Evolutionary conservation across 2,113 vertebrate species (phyloP), one percentile per base, ranked within the genome.

Genomic region (Otus sunia): DNA sequence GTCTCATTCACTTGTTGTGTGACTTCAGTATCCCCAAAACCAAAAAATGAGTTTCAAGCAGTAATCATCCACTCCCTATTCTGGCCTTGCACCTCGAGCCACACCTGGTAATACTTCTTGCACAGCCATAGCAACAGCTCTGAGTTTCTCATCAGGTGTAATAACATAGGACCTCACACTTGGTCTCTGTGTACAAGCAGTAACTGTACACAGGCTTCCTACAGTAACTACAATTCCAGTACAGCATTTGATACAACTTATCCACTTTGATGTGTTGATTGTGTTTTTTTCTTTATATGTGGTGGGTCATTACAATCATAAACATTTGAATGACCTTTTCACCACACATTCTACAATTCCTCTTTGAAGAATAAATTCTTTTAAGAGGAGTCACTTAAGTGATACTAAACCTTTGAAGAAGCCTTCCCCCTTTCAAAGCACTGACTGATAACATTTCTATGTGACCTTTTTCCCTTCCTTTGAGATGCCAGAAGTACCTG

Each of bases 321-420:
- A 90, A 49, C 29, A 81, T 63, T 47, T 77, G 15, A 85, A 62
- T 34, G 55, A 63, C 34, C 9, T 88, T 84, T 92, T 71, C 37
- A 72, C 19, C 36, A 86, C 5, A 5, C 10, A 23, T 9, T 53
- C 20, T 32, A 34, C 11, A 10, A 18, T 55, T 81, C 20, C 21
- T 34, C 53, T 93, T 77, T 90, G 82, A 89, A 91, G 73, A 84
- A 84, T 43, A 58, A 83, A 52, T 87, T 90, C 27, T 94, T 86
- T 83, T 50, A 90, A 83, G 23, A 69, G 30, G 9, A 76, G 34
- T 41, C 15, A 59, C n/a, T 26, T 50, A 53, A 86, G 22, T 67
- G 2, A 41, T 88, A 81, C 34, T 32, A 92, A 94, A 71, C 25
- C 21, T 90, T 81, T 92, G 66, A 91, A 92, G 90, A 94, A 88